Base-by-base conservation (phyloP, 2,888 invertebrate species). In the Hartigia nigra region DNA sequence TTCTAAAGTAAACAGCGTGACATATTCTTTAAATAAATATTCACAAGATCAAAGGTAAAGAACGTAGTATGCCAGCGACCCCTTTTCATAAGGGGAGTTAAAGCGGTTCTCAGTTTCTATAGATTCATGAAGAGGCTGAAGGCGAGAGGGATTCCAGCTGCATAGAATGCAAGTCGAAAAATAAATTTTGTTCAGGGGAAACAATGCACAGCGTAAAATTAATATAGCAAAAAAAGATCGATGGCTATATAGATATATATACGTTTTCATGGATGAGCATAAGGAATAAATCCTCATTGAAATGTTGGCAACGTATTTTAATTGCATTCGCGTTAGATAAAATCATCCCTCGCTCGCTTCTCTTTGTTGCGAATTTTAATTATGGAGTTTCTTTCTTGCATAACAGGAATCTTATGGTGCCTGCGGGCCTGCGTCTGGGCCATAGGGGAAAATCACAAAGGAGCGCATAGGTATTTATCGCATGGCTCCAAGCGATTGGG, bases 281-380 rank as follows among this genome's bases (percentile, higher is more conserved):
- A 31, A 32, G 31, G 72, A 72, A 32, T 72, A 31, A 32, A 14
- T 72, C 72, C 72, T 32, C 32, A 32, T 31, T 31, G 12, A 72
- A 72, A 72, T 72, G 31, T 32, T 72, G 31, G 81, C 84, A 78
- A 82, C 80, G 82, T 81, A 85, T 85, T 86, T 86, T 86, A 87
- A 86, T 87, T 85, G 84, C 85, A 81, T 81, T 82, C 85, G 78
- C 81, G 84, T 82, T 82, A 82, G 83, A 83, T 82, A 80, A 78
- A 82, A 83, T 84, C 84, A 82, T 78, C 82, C 81, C 84, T 78
- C 79, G 75, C 81, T 75, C 76, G 78, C 80, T 75, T 83, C 84
- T 86, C 85, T 86, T 87, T 87, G 86, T 87, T 84, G 84, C 79
- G 82, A 85, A 85, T 86, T 87, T 87, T 88, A 86, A 88, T 88